These are phyloP conservation scores for Heteromyza rotundicornis DNA, from an alignment of 2,888 invertebrate genomes.

Conservation along the genomic window DNA sequence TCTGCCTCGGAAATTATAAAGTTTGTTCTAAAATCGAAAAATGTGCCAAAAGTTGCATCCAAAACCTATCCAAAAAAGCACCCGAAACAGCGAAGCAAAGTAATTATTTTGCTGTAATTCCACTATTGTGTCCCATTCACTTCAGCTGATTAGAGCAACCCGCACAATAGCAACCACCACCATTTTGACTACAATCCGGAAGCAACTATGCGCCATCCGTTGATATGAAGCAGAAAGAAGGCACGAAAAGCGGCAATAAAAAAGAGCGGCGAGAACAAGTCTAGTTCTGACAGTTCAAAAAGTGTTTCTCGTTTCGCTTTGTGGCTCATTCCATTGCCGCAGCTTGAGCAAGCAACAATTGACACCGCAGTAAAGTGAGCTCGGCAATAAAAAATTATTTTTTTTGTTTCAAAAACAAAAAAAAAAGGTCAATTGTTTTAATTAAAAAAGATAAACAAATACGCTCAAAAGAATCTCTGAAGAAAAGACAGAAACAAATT, in stretches of 20 bases:
- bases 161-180: too few species aligned
- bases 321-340: conserved; percentile 16
- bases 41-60: too few species aligned
- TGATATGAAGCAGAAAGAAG: neutral
- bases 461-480: neutral
- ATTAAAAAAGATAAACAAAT: neutral
- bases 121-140: too few species aligned
- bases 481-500: conserved; percentile 11
- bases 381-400: too few species aligned
- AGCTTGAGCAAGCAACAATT: conserved; percentile 20
- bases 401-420: neutral
- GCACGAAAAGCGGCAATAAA: neutral
- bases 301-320: conserved; percentile 5
- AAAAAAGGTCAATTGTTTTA: neutral
- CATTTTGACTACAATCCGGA: neutral
- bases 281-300: conserved; percentile 22
- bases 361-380: neutral
- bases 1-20: too few species aligned
- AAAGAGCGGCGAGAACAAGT: neutral
- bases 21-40: too few species aligned
- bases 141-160: too few species aligned
- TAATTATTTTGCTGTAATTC: too few species aligned
- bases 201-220: neutral
- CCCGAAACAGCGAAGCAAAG: too few species aligned
- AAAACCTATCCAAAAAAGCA: too few species aligned